A percentile compares a stretch with the other conserved stretches of the same genome.
Conservation (phyloP, 2,888 invertebrate genomes). For the Tetropium fuscum region DNA sequence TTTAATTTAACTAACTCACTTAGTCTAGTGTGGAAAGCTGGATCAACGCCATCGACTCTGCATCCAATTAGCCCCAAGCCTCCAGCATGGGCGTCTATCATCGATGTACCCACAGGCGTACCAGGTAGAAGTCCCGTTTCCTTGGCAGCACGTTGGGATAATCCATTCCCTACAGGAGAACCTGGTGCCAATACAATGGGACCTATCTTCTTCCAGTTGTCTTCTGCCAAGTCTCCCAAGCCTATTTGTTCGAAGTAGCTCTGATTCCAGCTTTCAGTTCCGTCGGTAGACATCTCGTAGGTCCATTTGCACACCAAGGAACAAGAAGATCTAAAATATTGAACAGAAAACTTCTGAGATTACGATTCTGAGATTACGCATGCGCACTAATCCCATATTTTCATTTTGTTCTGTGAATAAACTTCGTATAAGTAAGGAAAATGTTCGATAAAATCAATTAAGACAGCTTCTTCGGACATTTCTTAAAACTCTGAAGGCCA, state of each 20-base stretch:
- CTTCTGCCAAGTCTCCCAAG: slow-evolving; percentile 77
- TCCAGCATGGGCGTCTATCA: slow-evolving; percentile 97
- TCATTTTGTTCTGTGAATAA: too few species aligned
- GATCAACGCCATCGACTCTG: slow-evolving; percentile 65
- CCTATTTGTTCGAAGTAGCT: slow-evolving; percentile 80
- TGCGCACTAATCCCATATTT: too few species aligned
- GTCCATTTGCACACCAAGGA: slow-evolving; percentile 97
- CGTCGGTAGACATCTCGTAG: slow-evolving; percentile 76
- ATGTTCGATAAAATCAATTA: neutral
- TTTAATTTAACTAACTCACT: slow-evolving; percentile 62
- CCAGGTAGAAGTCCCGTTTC: slow-evolving; percentile 77
- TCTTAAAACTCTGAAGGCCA: too few species aligned
- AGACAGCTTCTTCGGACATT: neutral
- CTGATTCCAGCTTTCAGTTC: slow-evolving; percentile 76
- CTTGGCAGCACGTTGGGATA: slow-evolving; percentile 74
- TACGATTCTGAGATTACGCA: too few species aligned
- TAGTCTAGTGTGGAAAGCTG: slow-evolving; percentile 67
- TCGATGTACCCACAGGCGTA: slow-evolving; percentile 87
- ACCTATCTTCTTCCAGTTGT: slow-evolving; percentile 79
- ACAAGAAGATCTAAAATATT: slow-evolving; percentile 87
- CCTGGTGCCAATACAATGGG: slow-evolving; percentile 78
- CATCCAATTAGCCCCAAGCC: slow-evolving; percentile 88
- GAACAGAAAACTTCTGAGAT: too few species aligned
- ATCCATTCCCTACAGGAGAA: slow-evolving; percentile 73
- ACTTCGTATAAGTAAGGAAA: neutral